phyloP scores from a whole-genome alignment of 2,888 invertebrate genomes.

The Melanotus villosus region DNA sequence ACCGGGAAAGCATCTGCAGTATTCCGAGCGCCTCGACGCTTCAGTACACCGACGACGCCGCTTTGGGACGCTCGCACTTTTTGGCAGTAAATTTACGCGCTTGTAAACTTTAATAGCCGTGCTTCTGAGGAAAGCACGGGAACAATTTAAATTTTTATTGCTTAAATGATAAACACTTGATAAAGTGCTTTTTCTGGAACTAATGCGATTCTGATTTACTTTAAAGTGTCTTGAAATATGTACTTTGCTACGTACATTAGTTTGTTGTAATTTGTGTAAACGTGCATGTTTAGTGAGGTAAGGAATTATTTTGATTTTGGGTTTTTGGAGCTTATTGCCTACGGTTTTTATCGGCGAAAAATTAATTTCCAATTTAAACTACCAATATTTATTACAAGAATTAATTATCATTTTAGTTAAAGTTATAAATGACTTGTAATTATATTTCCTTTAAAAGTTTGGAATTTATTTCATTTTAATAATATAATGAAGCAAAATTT shows the following conservation, averaged over 20 bases:
- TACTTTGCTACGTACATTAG: background rate
- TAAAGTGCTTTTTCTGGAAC: conserved; percentile 19
- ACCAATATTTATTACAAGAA: too few relatives aligned
- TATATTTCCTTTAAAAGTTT: too few relatives aligned
- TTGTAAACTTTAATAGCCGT: conserved; percentile 4
- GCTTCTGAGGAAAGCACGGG: conserved; percentile 1
- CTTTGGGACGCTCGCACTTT: conserved; percentile 33
- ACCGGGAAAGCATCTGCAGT: conserved; percentile 58
- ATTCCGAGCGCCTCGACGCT: conserved; percentile 57
- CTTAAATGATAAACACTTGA: conserved; percentile 1
- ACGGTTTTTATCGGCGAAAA: too few relatives aligned
- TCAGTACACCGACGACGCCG: conserved; percentile 54
- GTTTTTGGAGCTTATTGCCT: too few relatives aligned
- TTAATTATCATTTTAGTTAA: too few relatives aligned
- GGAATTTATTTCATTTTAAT: too few relatives aligned
- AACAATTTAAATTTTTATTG: conserved; percentile 5
- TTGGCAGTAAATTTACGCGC: conserved; percentile 5
- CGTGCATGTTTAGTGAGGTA: background rate
- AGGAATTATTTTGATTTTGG: background rate
- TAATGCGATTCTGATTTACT: conserved; percentile 15
- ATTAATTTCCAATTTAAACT: too few relatives aligned
- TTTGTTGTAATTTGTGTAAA: background rate
- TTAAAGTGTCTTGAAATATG: background rate
- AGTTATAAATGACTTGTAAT: too few relatives aligned
- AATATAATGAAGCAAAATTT: too few relatives aligned